These are phyloP conservation scores for Diploscapter pachys DNA, from an alignment of 1,140 invertebrate genomes.

Conservation along the genomic window DNA sequence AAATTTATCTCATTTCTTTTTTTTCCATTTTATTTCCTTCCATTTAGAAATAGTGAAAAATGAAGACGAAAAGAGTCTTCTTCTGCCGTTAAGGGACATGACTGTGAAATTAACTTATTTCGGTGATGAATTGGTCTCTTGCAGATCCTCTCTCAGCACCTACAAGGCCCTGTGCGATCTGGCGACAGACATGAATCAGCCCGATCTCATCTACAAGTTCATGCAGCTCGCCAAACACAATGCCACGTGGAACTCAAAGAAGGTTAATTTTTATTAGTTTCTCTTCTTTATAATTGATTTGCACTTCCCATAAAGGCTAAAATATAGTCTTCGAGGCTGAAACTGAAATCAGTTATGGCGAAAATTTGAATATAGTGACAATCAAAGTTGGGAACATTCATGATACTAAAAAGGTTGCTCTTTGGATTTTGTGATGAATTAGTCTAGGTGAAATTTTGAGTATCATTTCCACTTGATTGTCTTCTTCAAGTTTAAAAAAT, in stretches of 20 bases:
- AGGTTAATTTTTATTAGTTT: conserved; percentile 56
- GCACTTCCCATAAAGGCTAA: neutral
- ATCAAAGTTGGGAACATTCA: too few relatives aligned
- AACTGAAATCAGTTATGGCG: too few relatives aligned
- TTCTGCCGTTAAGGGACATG: conserved; percentile 54
- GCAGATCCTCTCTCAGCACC: conserved; percentile 66
- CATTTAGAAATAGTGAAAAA: too few relatives aligned
- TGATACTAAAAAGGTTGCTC: too few relatives aligned
- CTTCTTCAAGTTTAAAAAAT: too few relatives aligned
- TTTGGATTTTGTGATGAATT: too few relatives aligned
- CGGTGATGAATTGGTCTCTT: neutral
- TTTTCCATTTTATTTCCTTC: neutral
- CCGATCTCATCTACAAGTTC: conserved; percentile 89
- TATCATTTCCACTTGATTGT: too few relatives aligned
- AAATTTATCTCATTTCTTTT: neutral
- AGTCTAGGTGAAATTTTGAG: too few relatives aligned
- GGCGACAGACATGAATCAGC: conserved; percentile 86
- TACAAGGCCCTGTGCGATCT: conserved; percentile 89
- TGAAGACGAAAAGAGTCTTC: conserved; percentile 24
- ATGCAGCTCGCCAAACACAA: conserved; percentile 91
- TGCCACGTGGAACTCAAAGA: conserved; percentile 81
- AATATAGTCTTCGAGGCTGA: too few relatives aligned
- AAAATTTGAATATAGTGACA: too few relatives aligned
- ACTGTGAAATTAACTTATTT: neutral
- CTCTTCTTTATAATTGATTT: conserved; percentile 20